phyloP scores from a whole-genome alignment of 2,113 vertebrate genomes.

The Heterotilapia buettikoferi region DNA sequence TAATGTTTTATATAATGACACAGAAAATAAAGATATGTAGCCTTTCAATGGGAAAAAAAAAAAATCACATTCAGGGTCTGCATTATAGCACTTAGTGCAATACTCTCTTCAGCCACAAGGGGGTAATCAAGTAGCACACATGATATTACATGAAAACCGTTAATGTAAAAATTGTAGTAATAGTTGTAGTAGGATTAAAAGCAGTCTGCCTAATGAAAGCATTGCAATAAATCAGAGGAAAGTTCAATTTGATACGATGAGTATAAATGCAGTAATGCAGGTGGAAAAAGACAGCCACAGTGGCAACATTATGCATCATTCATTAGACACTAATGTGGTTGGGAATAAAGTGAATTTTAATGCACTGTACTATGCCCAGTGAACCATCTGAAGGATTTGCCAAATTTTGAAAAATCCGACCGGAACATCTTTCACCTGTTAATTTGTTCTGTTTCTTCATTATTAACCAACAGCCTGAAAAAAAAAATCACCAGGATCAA shows the following conservation, averaged over 20 bases:
- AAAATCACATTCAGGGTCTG: background rate
- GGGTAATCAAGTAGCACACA: conserved; percentile 21
- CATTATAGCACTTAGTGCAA: background rate
- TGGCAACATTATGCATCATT: background rate
- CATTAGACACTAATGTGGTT: background rate
- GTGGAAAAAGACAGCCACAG: background rate
- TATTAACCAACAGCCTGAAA: background rate
- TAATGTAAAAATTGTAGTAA: background rate
- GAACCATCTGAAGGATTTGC: background rate
- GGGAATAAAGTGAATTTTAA: background rate
- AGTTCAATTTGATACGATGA: background rate
- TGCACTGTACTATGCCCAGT: background rate
- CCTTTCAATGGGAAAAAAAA: background rate
- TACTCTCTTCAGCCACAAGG: conserved; percentile 46
- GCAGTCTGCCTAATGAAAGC: background rate
- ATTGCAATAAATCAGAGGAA: background rate
- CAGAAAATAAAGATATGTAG: background rate
- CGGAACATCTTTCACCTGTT: background rate
- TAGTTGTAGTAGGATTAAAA: background rate
- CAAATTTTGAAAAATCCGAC: background rate
- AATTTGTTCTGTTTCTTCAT: background rate
- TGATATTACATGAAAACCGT: background rate
- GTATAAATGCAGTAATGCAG: background rate
- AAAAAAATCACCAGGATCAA: background rate
- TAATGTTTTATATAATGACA: too few relatives aligned